Evolutionary conservation across 2,113 vertebrate species (phyloP), one percentile per base, ranked within the genome.

Genomic region (Sisor rabdophorus): DNA sequence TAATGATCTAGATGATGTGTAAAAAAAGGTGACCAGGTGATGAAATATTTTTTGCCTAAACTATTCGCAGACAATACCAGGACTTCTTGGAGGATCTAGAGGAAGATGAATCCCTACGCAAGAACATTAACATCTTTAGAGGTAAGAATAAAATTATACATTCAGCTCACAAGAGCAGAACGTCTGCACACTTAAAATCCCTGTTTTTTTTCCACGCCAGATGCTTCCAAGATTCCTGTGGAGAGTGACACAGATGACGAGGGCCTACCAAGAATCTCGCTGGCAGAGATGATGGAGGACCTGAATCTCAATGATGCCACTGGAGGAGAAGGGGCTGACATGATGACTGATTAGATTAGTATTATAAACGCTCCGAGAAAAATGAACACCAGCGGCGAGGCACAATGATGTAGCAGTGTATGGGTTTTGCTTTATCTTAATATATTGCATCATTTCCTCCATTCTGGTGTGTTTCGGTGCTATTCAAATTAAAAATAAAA

Each of bases 41-140:
- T 40, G n/a, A n/a, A n/a, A 32, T 32, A 12, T 64, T 32, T 65
- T 47, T 63, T 63, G 30, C 1, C 24, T 16, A 22, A 28, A 7
- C 8, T 80, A 56, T 84, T 65, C 64, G 67, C 79, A 99, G 97
- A 50, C 95, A 99, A 88, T 98, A 96, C 86, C 93, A 97, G 80
- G 97, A 99, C 86, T 99, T 99, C 89, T 91, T 98, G 81, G 97
- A 99, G 87, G 97, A 99, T 88, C 93, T 99, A 12, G 97, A 99
- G 85, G 97, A 99, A 81, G 97, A 99, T 84, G 96, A 98, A 80
- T 79, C 92, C n/a, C 91, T 98, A 76, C 93, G 97, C 80, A 99
- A 96, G 87, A 98, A 98, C 26, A 58, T 99, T 75, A 98, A 98
- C 87, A 98, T 99, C 87, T 99, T 94, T 82, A 94, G 90, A 93